These are phyloP conservation scores for Ptyas mucosa DNA, from an alignment of 2,113 vertebrate genomes.

Conservation along the genomic window DNA sequence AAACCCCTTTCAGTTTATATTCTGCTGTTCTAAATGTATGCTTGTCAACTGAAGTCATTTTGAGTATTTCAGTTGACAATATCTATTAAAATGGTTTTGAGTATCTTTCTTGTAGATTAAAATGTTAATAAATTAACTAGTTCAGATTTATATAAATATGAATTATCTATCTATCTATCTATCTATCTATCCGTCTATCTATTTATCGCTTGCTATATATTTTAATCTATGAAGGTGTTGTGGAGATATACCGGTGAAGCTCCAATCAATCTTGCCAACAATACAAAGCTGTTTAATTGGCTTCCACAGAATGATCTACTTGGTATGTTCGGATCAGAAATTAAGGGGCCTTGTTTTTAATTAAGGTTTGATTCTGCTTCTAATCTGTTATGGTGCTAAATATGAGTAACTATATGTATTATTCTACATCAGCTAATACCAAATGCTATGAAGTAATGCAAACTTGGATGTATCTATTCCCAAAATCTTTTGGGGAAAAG, in stretches of 20 bases:
- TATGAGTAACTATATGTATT: neutral
- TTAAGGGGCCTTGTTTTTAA: neutral
- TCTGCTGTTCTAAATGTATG: neutral
- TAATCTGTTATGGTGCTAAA: neutral
- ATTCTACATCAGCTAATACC: neutral
- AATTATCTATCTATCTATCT: neutral
- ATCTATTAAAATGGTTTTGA: neutral
- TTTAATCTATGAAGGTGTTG: constrained; percentile 73
- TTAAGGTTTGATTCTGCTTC: neutral
- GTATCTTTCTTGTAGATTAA: neutral
- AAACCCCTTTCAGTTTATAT: neutral
- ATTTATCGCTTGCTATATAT: neutral
- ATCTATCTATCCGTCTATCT: neutral
- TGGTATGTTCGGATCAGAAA: constrained; percentile 68
- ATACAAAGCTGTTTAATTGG: constrained; percentile 89
- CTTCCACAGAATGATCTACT: constrained; percentile 93
- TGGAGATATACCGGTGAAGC: constrained; percentile 82
- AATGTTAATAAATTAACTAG: neutral
- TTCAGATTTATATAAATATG: neutral
- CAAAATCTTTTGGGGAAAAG: neutral
- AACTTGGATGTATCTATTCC: neutral
- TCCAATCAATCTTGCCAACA: constrained; percentile 74
- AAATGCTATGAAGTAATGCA: neutral
- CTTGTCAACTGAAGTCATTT: neutral
- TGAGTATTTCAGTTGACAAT: neutral